phyloP scores from a whole-genome alignment of 2,797 vertebrate species.

The Gymnothorax reevesii region DNA sequence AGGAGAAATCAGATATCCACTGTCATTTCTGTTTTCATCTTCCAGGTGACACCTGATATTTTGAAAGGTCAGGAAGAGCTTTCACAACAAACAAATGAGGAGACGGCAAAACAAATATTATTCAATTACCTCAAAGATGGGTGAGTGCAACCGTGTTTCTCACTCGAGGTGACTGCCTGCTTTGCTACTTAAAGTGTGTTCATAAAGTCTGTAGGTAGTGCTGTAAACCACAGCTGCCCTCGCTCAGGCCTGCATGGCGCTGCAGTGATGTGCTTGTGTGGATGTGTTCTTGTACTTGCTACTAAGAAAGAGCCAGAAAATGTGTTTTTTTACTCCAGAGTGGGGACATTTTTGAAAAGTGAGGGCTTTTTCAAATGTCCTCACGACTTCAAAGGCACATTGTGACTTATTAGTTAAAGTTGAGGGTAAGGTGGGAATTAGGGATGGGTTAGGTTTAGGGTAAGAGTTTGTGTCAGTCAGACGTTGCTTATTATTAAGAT shows the following conservation, averaged over 20 bases:
- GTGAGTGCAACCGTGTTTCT: conserved; percentile 67
- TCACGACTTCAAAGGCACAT: too few relatives aligned
- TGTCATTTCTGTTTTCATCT: conserved; percentile 47
- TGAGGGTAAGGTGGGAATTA: too few relatives aligned
- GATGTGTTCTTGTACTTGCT: too few relatives aligned
- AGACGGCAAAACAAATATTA: conserved; percentile 87
- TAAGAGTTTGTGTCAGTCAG: too few relatives aligned
- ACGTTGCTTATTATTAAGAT: too few relatives aligned
- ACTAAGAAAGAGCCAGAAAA: too few relatives aligned
- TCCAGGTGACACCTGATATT: conserved; percentile 91
- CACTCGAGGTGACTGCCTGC: neutral
- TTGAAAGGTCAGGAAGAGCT: conserved; percentile 89
- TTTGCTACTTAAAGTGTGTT: neutral
- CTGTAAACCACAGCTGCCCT: neutral
- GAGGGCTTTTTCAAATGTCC: too few relatives aligned
- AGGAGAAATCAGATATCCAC: neutral
- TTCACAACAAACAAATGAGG: conserved; percentile 81
- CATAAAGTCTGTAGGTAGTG: neutral
- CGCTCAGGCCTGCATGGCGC: neutral
- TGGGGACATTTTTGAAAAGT: too few relatives aligned
- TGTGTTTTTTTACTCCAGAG: too few relatives aligned
- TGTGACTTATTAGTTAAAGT: too few relatives aligned
- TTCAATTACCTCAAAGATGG: conserved; percentile 89
- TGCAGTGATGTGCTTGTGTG: too few relatives aligned
- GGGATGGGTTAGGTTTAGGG: too few relatives aligned